These are phyloP conservation scores for Echeneis naucrates DNA, from an alignment of 2,797 vertebrate genomes.

Conservation along the genomic window DNA sequence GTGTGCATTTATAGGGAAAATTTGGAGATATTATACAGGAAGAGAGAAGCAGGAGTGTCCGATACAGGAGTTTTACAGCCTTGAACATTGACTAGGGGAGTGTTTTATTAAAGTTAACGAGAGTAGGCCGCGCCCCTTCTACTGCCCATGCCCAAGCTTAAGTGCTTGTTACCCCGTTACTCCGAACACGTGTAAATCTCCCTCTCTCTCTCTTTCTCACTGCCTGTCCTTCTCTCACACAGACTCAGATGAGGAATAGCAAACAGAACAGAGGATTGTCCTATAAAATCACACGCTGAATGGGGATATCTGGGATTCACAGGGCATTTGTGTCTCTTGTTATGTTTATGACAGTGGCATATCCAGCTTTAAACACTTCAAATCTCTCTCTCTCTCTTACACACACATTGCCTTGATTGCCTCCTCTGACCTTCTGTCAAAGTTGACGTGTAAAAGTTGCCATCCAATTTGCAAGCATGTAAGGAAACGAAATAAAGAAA, in stretches of 20 bases:
- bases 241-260: slow-evolving; percentile 35
- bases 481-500: slow-evolving; percentile 59
- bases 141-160: slow-evolving; percentile 69
- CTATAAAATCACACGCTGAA: slow-evolving; percentile 57
- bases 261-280: slow-evolving; percentile 42
- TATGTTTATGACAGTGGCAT: slow-evolving; percentile 62
- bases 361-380: slow-evolving; percentile 52
- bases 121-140: slow-evolving; percentile 68
- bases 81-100: slow-evolving; percentile 72
- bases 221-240: slow-evolving; percentile 11
- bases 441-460: slow-evolving; percentile 62
- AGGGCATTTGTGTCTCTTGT: slow-evolving; percentile 46
- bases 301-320: slow-evolving; percentile 30
- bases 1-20: slow-evolving; percentile 39
- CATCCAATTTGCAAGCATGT: slow-evolving; percentile 62
- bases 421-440: slow-evolving; percentile 57
- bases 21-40: slow-evolving; percentile 61
- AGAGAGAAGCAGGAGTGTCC: slow-evolving; percentile 51
- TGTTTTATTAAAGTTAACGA: slow-evolving; percentile 81
- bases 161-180: slow-evolving; percentile 76
- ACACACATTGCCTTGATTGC: slow-evolving; percentile 47
- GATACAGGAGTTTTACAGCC: slow-evolving; percentile 70
- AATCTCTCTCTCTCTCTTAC: slow-evolving; percentile 20
- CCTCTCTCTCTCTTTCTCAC: slow-evolving; percentile 32
- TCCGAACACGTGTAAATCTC: slow-evolving; percentile 76